phyloP scores from a whole-genome alignment of 2,888 invertebrate genomes.

The Steinernema carpocapsae region DNA sequence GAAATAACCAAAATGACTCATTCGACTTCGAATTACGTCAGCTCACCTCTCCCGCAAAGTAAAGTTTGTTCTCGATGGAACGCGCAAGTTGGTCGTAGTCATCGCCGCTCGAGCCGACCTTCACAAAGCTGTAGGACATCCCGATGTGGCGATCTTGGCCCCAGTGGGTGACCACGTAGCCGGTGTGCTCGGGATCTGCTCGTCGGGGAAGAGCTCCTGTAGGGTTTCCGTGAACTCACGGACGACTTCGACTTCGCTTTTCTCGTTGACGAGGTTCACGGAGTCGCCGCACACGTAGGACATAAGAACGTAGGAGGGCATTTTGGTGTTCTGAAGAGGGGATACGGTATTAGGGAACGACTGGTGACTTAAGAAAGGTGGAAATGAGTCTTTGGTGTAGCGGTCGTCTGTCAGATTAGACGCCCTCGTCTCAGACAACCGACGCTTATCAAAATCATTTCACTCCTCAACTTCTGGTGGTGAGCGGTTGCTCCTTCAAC shows the following conservation, averaged over 20 bases:
- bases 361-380: too few relatives aligned
- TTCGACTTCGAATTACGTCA: not conserved
- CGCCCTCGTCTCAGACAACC: too few relatives aligned
- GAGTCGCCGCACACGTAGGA: constrained; percentile 71
- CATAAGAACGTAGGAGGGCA: constrained; percentile 67
- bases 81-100: constrained; percentile 70
- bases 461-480: too few relatives aligned
- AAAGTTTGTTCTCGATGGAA: constrained; percentile 69
- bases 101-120: constrained; percentile 69
- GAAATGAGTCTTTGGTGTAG: too few relatives aligned
- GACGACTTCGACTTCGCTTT: constrained; percentile 70
- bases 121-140: constrained; percentile 72
- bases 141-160: constrained; percentile 68
- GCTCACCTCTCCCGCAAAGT: constrained; percentile 72
- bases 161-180: constrained; percentile 71
- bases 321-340: constrained; percentile 37
- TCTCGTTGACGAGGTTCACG: constrained; percentile 68
- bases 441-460: too few relatives aligned
- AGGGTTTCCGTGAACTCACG: constrained; percentile 69
- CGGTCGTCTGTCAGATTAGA: too few relatives aligned
- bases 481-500: too few relatives aligned
- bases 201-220: constrained; percentile 70
- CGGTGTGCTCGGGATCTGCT: constrained; percentile 70
- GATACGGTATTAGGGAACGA: constrained; percentile 18
- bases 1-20: constrained; percentile 42